A percentile compares a stretch with the other conserved stretches of the same genome.
phyloP scores from a whole-genome alignment of 2,797 vertebrate genomes.

The Pampus argenteus region DNA sequence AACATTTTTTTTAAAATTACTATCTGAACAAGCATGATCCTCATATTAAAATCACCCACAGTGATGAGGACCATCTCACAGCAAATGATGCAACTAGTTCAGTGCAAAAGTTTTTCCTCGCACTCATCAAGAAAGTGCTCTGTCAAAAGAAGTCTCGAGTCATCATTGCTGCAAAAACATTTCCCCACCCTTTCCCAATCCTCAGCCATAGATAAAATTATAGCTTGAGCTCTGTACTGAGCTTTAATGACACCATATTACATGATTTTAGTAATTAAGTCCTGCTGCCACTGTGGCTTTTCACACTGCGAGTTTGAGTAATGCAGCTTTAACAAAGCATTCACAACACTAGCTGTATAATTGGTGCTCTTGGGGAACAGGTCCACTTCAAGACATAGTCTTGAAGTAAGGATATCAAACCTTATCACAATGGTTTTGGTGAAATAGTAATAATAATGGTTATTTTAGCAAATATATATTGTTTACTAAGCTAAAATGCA shows the following conservation, averaged over 20 bases:
- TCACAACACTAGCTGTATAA: constrained; percentile 50
- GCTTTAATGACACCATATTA: constrained; percentile 47
- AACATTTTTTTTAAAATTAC: not conserved
- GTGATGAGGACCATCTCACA: not conserved
- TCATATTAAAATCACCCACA: not conserved
- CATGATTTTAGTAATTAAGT: constrained; percentile 54
- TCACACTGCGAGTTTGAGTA: constrained; percentile 49
- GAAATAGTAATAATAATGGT: constrained; percentile 38
- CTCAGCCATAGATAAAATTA: constrained; percentile 12
- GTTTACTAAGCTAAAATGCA: constrained; percentile 64
- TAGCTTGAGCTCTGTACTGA: constrained; percentile 14
- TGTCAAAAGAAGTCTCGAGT: constrained; percentile 8
- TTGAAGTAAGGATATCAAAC: constrained; percentile 22
- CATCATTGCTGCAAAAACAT: not conserved
- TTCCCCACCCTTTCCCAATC: not conserved
- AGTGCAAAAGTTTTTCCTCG: not conserved
- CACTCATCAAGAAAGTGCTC: not conserved
- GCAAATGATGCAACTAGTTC: not conserved
- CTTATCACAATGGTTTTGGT: constrained; percentile 29
- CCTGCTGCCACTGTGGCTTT: constrained; percentile 36
- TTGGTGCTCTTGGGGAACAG: constrained; percentile 55
- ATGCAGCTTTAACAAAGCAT: constrained; percentile 56
- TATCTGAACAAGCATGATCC: constrained; percentile 12
- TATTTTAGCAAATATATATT: constrained; percentile 55
- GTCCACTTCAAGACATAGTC: constrained; percentile 53